These are phyloP conservation scores for Leptodactylus fallax DNA, from an alignment of 2,797 vertebrate genomes.

Conservation along the genomic window DNA sequence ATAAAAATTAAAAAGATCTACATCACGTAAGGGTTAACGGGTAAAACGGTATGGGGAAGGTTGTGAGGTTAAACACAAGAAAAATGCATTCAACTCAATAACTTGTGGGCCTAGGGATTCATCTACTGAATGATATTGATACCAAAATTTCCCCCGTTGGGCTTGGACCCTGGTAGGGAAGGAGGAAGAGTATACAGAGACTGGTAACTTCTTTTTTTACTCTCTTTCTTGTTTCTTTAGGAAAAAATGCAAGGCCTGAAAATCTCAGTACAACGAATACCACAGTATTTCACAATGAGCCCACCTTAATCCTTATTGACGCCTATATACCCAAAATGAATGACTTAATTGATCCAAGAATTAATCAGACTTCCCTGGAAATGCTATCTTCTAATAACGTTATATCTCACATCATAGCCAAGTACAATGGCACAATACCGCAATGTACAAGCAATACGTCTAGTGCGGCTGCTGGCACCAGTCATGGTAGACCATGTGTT, in stretches of 20 bases:
- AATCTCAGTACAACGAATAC: not conserved
- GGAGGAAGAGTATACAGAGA: too few relatives aligned
- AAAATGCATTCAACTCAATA: too few relatives aligned
- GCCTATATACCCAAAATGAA: not conserved
- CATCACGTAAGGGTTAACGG: too few relatives aligned
- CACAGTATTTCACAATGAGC: not conserved
- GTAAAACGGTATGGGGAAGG: too few relatives aligned
- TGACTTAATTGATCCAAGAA: not conserved
- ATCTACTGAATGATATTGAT: too few relatives aligned
- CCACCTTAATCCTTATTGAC: not conserved
- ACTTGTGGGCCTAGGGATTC: too few relatives aligned
- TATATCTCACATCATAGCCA: not conserved
- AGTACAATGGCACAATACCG: not conserved
- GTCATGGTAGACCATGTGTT: not conserved
- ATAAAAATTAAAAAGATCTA: too few relatives aligned
- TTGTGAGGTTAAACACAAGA: too few relatives aligned
- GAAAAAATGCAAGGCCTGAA: not conserved
- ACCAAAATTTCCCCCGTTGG: too few relatives aligned
- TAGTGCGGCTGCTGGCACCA: not conserved
- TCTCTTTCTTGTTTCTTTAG: not conserved
- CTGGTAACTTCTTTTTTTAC: too few relatives aligned
- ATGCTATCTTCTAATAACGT: not conserved
- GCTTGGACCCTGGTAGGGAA: too few relatives aligned
- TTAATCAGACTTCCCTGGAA: not conserved
- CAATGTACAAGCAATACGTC: not conserved